Percentiles rank a stretch among this genome's conserved stretches.
These are phyloP conservation scores for Metopolophium dirhodum DNA, from an alignment of 1,140 invertebrate genomes.

Conservation along the genomic window DNA sequence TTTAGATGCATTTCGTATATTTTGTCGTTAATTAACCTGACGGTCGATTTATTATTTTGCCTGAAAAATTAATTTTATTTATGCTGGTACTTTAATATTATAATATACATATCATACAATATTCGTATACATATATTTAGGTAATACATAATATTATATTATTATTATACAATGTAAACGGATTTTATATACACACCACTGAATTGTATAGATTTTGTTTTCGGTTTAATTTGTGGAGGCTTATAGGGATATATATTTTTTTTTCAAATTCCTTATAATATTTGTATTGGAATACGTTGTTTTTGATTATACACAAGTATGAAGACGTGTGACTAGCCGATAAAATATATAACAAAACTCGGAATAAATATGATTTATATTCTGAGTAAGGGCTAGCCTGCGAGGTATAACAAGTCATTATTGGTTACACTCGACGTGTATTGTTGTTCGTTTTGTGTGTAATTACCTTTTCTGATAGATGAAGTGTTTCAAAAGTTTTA, in stretches of 20 bases:
- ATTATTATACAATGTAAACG: neutral
- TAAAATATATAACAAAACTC: neutral
- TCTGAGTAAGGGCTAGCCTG: neutral
- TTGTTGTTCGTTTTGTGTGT: neutral
- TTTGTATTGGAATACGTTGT: neutral
- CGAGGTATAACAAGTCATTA: neutral
- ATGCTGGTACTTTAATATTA: too few species aligned
- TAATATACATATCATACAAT: too few species aligned
- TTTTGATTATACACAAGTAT: neutral
- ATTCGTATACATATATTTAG: too few species aligned
- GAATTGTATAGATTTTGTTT: neutral
- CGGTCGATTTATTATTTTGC: too few species aligned
- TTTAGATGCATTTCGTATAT: neutral
- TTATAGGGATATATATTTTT: neutral
- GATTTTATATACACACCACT: neutral
- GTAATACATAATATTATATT: neutral
- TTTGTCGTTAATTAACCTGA: neutral
- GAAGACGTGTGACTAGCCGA: neutral
- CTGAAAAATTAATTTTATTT: neutral
- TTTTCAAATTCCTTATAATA: neutral
- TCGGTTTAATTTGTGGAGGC: neutral
- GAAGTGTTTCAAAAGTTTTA: conserved; percentile 1
- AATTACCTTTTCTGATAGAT: neutral
- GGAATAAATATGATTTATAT: neutral
- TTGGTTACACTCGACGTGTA: neutral